phyloP scores from a whole-genome alignment of 2,113 vertebrate species.

The Puma concolor region DNA sequence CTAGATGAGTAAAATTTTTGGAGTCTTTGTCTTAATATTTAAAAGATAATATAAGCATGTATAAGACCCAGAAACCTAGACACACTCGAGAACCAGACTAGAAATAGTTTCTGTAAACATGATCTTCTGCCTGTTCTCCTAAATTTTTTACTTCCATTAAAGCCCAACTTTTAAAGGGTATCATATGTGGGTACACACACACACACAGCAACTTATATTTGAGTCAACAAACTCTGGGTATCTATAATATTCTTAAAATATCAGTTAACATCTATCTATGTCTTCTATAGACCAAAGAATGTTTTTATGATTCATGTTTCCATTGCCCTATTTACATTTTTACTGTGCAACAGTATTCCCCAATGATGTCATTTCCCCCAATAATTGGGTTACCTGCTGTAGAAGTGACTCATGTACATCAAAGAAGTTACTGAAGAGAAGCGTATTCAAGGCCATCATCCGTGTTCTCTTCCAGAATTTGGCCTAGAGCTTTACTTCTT shows the following conservation, averaged over 20 bases:
- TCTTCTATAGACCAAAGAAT: background rate
- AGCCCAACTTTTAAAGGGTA: constrained; percentile 2
- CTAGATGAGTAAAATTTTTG: constrained; percentile 46
- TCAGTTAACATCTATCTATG: background rate
- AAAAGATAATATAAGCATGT: background rate
- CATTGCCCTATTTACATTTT: background rate
- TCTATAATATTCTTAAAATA: constrained; percentile 29
- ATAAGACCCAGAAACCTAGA: background rate
- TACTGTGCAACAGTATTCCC: background rate
- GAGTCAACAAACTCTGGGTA: background rate
- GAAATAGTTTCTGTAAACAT: constrained; percentile 32
- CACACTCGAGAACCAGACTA: background rate
- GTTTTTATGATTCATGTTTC: background rate
- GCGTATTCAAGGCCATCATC: background rate
- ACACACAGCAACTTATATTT: background rate
- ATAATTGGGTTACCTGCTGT: background rate
- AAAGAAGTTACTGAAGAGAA: background rate
- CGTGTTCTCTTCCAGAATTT: background rate
- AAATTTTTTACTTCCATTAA: constrained; percentile 33
- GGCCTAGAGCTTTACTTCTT: background rate
- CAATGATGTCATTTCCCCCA: background rate
- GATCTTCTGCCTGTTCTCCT: background rate
- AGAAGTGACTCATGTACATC: background rate
- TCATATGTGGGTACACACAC: background rate
- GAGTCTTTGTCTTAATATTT: background rate